These are phyloP conservation scores for Colletes gigas DNA, from an alignment of 1,140 invertebrate species.

Conservation along the genomic window DNA sequence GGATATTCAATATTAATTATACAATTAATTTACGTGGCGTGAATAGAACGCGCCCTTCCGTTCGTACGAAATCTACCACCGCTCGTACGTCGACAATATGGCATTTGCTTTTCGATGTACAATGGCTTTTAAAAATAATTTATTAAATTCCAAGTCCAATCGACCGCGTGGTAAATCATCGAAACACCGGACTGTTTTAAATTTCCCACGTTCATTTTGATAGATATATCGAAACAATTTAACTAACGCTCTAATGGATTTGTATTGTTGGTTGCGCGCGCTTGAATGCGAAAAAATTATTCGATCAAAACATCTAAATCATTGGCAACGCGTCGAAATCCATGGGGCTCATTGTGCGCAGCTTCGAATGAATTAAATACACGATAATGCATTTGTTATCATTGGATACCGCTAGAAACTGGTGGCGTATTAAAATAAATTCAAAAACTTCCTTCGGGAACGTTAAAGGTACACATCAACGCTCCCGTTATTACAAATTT, in stretches of 20 bases:
- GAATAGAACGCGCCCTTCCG: conserved; percentile 59
- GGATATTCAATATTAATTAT: conserved; percentile 67
- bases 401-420: neutral
- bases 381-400: neutral
- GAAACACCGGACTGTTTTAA: conserved; percentile 41
- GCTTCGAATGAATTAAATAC: conserved; percentile 22
- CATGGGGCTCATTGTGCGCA: conserved; percentile 12
- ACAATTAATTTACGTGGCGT: conserved; percentile 64
- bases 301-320: conserved; percentile 36
- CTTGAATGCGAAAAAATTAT: conserved; percentile 10
- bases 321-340: conserved; percentile 6
- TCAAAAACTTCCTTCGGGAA: conserved; percentile 34
- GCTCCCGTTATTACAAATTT: conserved; percentile 72
- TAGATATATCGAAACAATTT: conserved; percentile 43
- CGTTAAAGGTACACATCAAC: conserved; percentile 6
- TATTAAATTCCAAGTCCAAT: conserved; percentile 37
- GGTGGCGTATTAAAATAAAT: conserved; percentile 34
- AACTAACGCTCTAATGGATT: conserved; percentile 32
- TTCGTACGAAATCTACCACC: conserved; percentile 42
- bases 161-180: conserved; percentile 42
- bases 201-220: conserved; percentile 15
- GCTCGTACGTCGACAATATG: conserved; percentile 56
- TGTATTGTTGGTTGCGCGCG: neutral
- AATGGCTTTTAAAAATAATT: conserved; percentile 54
- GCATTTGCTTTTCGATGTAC: conserved; percentile 44